These are phyloP conservation scores for Acleris holmiana DNA, from an alignment of 2,888 invertebrate species.

Conservation along the genomic window DNA sequence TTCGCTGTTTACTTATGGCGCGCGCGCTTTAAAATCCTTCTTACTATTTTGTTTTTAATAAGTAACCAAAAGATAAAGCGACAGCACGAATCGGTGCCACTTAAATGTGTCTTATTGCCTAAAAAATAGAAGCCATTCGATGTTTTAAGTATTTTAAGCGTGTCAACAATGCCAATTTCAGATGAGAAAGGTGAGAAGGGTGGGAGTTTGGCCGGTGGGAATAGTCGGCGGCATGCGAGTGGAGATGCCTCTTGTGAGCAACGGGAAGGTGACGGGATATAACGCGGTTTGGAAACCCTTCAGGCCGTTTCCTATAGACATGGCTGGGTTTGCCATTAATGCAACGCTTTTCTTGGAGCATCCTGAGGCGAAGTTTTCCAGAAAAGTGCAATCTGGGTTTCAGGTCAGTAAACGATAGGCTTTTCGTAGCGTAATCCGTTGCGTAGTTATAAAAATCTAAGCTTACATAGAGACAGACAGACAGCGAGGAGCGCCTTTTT, in stretches of 20 bases:
- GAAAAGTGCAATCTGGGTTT: conserved; percentile 93
- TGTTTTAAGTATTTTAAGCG: background rate
- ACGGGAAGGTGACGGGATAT: conserved; percentile 82
- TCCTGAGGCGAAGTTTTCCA: conserved; percentile 91
- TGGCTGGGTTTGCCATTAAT: conserved; percentile 98
- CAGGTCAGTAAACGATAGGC: conserved; percentile 74
- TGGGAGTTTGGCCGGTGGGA: conserved; percentile 98
- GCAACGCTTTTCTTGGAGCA: conserved; percentile 88
- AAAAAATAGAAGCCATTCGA: background rate
- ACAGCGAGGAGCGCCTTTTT: no score
- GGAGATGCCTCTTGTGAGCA: conserved; percentile 92
- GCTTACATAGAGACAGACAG: no score
- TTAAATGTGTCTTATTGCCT: no score
- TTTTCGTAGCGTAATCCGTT: no score
- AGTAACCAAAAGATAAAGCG: no score
- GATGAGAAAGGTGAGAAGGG: conserved; percentile 92
- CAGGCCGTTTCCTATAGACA: conserved; percentile 97
- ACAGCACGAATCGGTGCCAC: no score
- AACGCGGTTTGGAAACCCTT: conserved; percentile 94
- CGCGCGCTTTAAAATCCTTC: no score
- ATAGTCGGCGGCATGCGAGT: conserved; percentile 97
- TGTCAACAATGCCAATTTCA: conserved; percentile 62
- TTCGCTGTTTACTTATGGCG: no score
- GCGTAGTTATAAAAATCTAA: no score
- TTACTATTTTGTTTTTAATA: no score